Conservation (phyloP, 2,888 invertebrate species). For the Acanthosoma haemorrhoidale region DNA sequence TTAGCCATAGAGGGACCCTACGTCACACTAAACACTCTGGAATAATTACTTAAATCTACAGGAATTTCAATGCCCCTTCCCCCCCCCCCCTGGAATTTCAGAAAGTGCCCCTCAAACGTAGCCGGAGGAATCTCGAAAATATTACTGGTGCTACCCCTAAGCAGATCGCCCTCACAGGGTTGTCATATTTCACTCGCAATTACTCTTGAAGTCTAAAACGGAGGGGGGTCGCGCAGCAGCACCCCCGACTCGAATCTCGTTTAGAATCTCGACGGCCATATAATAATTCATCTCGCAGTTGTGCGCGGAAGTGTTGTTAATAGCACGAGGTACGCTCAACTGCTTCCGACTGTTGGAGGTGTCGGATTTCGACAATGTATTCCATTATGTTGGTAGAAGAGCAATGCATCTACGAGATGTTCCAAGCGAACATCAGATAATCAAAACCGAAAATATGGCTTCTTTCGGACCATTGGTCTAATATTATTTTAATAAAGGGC, state of each 20-base stretch:
- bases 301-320: background rate
- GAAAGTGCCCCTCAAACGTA: background rate
- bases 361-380: background rate
- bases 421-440: no score
- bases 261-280: background rate
- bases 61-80: background rate
- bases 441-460: no score
- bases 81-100: no score
- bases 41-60: background rate
- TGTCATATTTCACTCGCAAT: constrained; percentile 8
- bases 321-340: background rate
- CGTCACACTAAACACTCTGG: background rate
- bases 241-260: background rate
- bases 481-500: no score
- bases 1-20: background rate
- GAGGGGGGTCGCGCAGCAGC: no score
- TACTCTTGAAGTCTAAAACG: no score
- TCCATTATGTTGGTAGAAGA: background rate
- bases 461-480: no score
- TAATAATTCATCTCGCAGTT: background rate
- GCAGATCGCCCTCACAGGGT: background rate
- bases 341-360: background rate
- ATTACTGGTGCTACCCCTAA: background rate
- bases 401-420: no score
- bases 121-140: constrained; percentile 3